Base-by-base conservation (phyloP, 2,113 vertebrate species). In the Arothron firmamentum region DNA sequence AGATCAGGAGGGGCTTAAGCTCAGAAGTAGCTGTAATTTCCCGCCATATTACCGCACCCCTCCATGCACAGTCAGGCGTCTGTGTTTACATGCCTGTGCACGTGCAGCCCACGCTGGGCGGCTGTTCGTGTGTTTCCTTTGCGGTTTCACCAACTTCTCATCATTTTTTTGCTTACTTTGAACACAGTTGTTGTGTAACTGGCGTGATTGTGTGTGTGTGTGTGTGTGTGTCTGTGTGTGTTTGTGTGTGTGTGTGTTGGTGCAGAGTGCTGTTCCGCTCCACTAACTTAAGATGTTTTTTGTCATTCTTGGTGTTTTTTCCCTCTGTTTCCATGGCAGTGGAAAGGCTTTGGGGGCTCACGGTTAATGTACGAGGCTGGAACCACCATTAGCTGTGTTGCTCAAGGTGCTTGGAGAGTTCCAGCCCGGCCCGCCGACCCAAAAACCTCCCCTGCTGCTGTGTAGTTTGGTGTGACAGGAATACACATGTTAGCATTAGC, bases 261-360 rank as follows among this genome's bases (percentile, higher is more conserved):
- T 68, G n/a, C 64, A 63, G 62, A 60, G 12, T 61, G 16, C 50
- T 1, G 56, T 80, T 84, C 69, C 75, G 72, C 87, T 80, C 75
- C 80, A 78, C 62, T 84, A 59, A 78, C 51, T 76, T 69, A 2
- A 18, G 21, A n/a, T 70, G 60, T 53, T 73, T 69, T 51, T 19
- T 48, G 25, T 51, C 16, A 16, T 17, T 28, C 53, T 23, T 58
- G 28, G 28, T 63, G 18, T 11, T 20, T 55, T 50, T 50, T 20
- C 10, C 16, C 10, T 48, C 41, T 28, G 9, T 64, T 69, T 74
- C 71, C 50, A 54, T 75, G 46, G 67, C 65, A 42, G 49, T 62
- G 46, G 69, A 72, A 58, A 51, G 59, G 64, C 77, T 77, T 51
- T 47, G 46, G 52, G 72, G 75, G 25, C 25, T 79, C 72, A 76